Evolutionary conservation across 2,888 invertebrate genomes (phyloP).

Genomic region (Lottia scabra): DNA sequence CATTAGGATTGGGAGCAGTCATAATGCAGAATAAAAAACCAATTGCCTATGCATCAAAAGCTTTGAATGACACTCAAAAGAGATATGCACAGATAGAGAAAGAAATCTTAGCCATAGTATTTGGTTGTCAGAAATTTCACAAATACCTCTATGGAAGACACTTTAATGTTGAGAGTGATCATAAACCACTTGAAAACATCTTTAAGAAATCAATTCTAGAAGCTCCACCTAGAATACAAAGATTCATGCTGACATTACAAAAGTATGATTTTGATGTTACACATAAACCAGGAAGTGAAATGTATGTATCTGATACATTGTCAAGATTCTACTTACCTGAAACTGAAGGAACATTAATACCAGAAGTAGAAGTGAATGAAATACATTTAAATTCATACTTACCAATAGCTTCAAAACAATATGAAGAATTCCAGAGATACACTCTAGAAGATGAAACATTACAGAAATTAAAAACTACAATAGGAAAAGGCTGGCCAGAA

Average conservation of each 20-base stretch:
- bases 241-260: conserved; percentile 11
- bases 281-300: conserved; percentile 16
- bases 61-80: not conserved
- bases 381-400: conserved; percentile 12
- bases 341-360: conserved; percentile 13
- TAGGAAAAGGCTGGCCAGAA: conserved; percentile 14
- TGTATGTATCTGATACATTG: conserved; percentile 13
- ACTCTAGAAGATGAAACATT: conserved; percentile 8
- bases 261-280: conserved; percentile 11
- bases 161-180: conserved; percentile 7
- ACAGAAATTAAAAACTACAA: conserved; percentile 10
- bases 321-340: conserved; percentile 10
- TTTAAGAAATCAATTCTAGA: conserved; percentile 8
- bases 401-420: conserved; percentile 10
- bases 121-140: conserved; percentile 11
- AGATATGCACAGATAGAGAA: not conserved
- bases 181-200: conserved; percentile 20
- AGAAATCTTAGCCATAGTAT: conserved; percentile 3
- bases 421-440: not conserved
- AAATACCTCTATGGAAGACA: conserved; percentile 12
- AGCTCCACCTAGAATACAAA: conserved; percentile 11
- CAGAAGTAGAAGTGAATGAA: conserved; percentile 2
- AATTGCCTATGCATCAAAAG: not conserved
- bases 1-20: no score
- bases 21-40: not conserved